These are phyloP conservation scores for Polia nebulosa DNA, from an alignment of 2,888 invertebrate genomes.

Conservation along the genomic window DNA sequence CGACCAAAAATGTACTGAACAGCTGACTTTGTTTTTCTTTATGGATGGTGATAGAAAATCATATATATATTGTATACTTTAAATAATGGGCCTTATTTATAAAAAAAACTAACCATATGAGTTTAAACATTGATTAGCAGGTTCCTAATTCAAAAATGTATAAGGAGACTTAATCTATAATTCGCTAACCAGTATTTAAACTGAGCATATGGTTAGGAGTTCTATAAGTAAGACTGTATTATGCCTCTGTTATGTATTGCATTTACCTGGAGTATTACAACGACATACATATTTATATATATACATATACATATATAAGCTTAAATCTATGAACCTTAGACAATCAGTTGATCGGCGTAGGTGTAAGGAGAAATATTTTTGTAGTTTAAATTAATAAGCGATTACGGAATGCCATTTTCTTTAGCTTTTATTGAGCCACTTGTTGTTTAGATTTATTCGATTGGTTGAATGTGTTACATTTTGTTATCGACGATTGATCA, in stretches of 20 bases:
- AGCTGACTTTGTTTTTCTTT: background rate
- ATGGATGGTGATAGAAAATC: background rate
- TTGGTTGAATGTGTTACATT: conserved; percentile 66
- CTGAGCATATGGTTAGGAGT: too few species aligned
- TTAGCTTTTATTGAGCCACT: conserved; percentile 85
- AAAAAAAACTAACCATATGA: too few species aligned
- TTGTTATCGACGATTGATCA: conserved; percentile 65
- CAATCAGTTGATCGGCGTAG: conserved; percentile 74
- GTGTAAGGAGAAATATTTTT: conserved; percentile 79
- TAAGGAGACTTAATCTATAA: too few species aligned
- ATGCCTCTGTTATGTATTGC: conserved; percentile 15
- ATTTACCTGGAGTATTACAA: conserved; percentile 22
- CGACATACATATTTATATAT: conserved; percentile 15
- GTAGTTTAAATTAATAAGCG: conserved; percentile 80
- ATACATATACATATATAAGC: conserved; percentile 25
- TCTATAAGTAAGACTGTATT: too few species aligned
- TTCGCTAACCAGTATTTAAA: too few species aligned
- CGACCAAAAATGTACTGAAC: too few species aligned
- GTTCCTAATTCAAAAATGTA: too few species aligned
- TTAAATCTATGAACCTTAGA: conserved; percentile 52
- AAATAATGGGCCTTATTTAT: too few species aligned
- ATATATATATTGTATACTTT: too few species aligned
- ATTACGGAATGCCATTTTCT: conserved; percentile 83
- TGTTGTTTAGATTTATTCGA: conserved; percentile 72
- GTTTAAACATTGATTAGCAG: too few species aligned